A percentile compares a stretch with the other conserved stretches of the same genome.
Evolutionary conservation across 2,113 vertebrate species (phyloP).

Genomic region (Ifrita kowaldi): DNA sequence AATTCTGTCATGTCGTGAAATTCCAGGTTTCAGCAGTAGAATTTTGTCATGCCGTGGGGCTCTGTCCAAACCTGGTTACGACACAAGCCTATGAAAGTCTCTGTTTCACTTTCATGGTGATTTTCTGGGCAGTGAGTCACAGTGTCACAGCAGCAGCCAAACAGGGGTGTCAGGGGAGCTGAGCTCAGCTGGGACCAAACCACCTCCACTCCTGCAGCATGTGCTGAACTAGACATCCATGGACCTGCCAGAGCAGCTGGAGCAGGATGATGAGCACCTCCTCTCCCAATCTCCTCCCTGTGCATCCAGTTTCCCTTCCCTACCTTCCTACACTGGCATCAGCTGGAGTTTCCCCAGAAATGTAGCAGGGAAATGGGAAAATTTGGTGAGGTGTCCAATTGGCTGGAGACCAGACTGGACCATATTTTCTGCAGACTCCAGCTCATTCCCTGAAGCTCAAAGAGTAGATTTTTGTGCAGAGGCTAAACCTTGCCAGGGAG

Average conservation of each 20-base stretch:
- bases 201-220: rapidly evolving
- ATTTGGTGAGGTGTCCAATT: not conserved
- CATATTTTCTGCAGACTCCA: not conserved
- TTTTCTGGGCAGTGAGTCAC: not conserved
- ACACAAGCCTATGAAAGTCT: not conserved
- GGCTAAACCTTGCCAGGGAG: not conserved
- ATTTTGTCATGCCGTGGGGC: not conserved
- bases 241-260: not conserved
- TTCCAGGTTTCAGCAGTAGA: not conserved
- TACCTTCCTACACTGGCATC: not conserved
- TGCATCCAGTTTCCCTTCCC: not conserved
- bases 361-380: not conserved
- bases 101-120: not conserved
- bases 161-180: not conserved
- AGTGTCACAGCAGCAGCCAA: too few relatives aligned
- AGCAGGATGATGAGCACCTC: not conserved
- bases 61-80: not conserved
- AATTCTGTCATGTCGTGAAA: not conserved
- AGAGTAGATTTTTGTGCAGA: not conserved
- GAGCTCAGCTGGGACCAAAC: not conserved
- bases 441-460: not conserved
- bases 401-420: not conserved
- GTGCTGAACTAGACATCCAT: rapidly evolving
- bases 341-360: not conserved
- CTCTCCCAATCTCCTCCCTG: not conserved